Base-by-base conservation (phyloP, 2,797 vertebrate genomes). In the Tokudaia muenninki region DNA sequence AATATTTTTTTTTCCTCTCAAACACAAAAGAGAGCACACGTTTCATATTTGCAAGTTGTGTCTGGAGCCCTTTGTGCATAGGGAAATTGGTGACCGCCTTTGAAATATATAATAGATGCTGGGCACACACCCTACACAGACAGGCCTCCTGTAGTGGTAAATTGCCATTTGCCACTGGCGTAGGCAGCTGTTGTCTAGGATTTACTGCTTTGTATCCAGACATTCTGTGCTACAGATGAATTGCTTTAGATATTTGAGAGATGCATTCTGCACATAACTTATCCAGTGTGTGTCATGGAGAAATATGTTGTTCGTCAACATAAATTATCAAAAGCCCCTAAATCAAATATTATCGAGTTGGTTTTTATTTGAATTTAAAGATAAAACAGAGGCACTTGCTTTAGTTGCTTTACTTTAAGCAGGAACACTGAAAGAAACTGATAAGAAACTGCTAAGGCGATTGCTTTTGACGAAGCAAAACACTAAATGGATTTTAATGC, bases 281-380 rank as follows among this genome's bases (percentile, higher is more conserved):
- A 87, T 90, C 75, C 52, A 34, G 47, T 44, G 24, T 83, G 24
- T 89, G 59, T 34, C 72, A 88, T 4, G n/a, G 61, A 94, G 96
- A 96, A 95, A 89, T 91, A 84, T 52, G 52, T 61, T 72, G 0
- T 83, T 94, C 59, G 4, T 92, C 81, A 70, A 96, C 94, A 93
- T 78, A 96, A 97, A 96, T 93, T 91, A 94, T 94, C 94, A 96
- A 95, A 95, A 92, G 74, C n/a, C 47, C 82, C 12, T 79, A 95
- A 95, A 97, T 97, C 79, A 78, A 97, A 74, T 84, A 90, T 52
- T 61, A 63, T 67, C 9, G 0, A 78, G 57, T 92, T 82, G 59
- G 4, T 34, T 74, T 41, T 91, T 52, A 94, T 74, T 41, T 72
- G 65, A 94, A 77, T 96, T 31, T 79, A 79, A 93, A 92, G 57